These are phyloP conservation scores for Varecia variegata DNA, from an alignment of 2,797 vertebrate species.

Conservation along the genomic window DNA sequence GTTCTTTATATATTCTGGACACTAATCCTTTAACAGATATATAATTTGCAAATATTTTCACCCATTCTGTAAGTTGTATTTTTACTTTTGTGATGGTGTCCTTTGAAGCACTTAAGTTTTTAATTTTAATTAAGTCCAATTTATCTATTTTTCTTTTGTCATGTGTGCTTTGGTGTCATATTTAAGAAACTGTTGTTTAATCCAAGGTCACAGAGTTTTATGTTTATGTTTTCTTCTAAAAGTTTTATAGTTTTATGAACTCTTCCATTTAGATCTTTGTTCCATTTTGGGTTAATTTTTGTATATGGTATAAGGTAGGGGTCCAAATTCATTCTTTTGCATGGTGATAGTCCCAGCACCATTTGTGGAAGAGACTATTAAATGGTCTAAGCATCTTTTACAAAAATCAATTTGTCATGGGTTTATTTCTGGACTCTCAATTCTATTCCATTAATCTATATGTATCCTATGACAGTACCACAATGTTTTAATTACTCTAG, in stretches of 20 bases:
- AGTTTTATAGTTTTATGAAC: not conserved
- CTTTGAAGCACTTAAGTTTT: not conserved
- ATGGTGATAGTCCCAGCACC: not conserved
- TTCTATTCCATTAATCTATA: not conserved
- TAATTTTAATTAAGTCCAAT: not conserved
- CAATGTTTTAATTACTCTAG: not conserved
- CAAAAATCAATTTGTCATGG: not conserved
- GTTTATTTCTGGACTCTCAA: not conserved
- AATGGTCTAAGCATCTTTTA: not conserved
- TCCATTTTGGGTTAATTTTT: not conserved
- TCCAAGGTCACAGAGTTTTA: not conserved
- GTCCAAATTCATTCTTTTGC: not conserved
- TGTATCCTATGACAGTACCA: not conserved
- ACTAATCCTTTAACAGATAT: not conserved
- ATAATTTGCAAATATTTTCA: not conserved
- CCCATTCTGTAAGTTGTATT: not conserved
- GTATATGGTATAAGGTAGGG: not conserved
- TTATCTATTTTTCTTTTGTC: not conserved
- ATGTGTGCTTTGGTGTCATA: not conserved
- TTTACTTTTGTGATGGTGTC: not conserved
- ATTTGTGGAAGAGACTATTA: not conserved
- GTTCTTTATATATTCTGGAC: not conserved
- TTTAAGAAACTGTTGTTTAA: slow-evolving; percentile 2
- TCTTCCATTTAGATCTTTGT: not conserved
- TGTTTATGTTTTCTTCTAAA: not conserved